These are phyloP conservation scores for Drosophila serrata DNA, from an alignment of 1,140 invertebrate species.

Conservation along the genomic window DNA sequence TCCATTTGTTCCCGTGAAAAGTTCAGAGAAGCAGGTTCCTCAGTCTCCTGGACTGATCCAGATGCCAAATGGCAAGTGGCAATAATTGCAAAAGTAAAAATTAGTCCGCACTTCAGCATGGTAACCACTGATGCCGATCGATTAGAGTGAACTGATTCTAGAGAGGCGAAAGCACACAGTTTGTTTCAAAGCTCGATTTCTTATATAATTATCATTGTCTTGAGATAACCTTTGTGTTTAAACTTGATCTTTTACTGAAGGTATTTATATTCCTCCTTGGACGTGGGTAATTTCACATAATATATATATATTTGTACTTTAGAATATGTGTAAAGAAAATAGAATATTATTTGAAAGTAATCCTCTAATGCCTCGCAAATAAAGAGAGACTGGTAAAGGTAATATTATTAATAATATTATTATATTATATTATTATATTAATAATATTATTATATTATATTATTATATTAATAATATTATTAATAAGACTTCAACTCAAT, in stretches of 20 bases:
- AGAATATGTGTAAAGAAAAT: not conserved
- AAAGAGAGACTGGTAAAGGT: too few relatives aligned
- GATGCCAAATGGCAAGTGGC: not conserved
- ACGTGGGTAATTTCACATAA: not conserved
- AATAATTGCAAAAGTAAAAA: not conserved
- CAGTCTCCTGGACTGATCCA: not conserved
- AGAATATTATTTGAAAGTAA: not conserved
- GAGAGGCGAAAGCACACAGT: not conserved
- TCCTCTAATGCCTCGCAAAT: not conserved
- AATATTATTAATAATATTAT: too few relatives aligned
- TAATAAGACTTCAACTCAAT: too few relatives aligned
- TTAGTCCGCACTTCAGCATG: slow-evolving; percentile 1
- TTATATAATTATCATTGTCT: not conserved
- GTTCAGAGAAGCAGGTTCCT: not conserved
- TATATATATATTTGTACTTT: not conserved
- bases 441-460: too few relatives aligned
- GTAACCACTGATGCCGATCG: not conserved
- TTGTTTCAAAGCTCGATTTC: not conserved
- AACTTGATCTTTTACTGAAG: not conserved
- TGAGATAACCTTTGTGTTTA: slow-evolving; percentile 1
- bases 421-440: too few relatives aligned
- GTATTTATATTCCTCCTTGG: not conserved
- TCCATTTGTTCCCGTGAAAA: not conserved
- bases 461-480: too few relatives aligned
- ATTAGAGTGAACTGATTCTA: not conserved